phyloP scores from a whole-genome alignment of 92 coral and sea anemone species.

The Paragorgia papillata region DNA sequence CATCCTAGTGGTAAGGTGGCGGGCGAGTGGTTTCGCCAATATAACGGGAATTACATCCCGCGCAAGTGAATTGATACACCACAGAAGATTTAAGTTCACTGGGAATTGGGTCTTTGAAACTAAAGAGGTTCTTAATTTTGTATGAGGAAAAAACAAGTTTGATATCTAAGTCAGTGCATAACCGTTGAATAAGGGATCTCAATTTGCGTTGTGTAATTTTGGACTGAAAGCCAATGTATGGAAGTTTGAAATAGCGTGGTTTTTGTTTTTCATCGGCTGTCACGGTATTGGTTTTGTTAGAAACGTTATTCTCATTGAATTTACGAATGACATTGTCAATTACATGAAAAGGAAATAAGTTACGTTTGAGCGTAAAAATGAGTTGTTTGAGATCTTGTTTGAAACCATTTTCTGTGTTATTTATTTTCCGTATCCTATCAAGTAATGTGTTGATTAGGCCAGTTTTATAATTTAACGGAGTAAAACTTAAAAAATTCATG shows the following conservation, averaged over 20 bases:
- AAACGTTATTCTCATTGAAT: too few species aligned
- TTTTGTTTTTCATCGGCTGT: not conserved
- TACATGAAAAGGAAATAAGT: too few species aligned
- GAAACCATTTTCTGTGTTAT: not conserved
- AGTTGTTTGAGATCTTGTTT: not conserved
- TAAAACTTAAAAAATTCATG: not conserved
- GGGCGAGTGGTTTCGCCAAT: conserved; percentile 51
- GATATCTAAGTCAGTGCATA: conserved; percentile 40
- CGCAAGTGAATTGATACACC: conserved; percentile 47
- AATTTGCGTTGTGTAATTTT: not conserved
- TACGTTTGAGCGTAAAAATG: too few species aligned
- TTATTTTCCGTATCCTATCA: not conserved
- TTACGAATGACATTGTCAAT: not conserved
- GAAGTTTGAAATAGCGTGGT: not conserved
- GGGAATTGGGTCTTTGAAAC: conserved; percentile 37
- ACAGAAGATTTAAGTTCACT: conserved; percentile 31
- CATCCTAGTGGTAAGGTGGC: conserved; percentile 16
- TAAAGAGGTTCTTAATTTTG: conserved; percentile 29
- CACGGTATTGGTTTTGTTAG: too few species aligned
- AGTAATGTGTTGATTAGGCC: not conserved
- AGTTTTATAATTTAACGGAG: too few species aligned
- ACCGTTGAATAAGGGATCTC: not conserved
- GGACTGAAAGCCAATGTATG: too few species aligned
- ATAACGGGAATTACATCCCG: conserved; percentile 53
- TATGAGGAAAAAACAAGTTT: conserved; percentile 39